phyloP scores from a whole-genome alignment of 2,113 vertebrate species.

The Acrocephalus kingi region DNA sequence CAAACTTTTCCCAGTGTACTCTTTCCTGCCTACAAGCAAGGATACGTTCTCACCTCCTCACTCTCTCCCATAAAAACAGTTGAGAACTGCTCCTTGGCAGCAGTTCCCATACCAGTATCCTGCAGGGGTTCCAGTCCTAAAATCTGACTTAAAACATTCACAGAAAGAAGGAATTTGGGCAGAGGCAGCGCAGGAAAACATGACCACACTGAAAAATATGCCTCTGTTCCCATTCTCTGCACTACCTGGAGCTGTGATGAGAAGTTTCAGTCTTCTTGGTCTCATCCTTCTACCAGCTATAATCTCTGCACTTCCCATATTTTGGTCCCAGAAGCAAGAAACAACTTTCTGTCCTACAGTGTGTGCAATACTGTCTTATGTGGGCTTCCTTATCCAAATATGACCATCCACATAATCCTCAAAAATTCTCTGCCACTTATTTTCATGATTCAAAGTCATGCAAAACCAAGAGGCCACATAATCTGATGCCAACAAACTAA shows the following conservation, averaged over 20 bases:
- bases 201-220: background rate
- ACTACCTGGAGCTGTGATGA: background rate
- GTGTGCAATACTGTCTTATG: background rate
- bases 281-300: background rate
- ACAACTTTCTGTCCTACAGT: background rate
- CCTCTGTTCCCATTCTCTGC: background rate
- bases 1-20: background rate
- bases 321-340: background rate
- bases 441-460: background rate
- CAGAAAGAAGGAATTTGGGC: background rate
- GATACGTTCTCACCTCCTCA: background rate
- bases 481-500: background rate
- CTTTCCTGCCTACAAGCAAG: constrained; percentile 8
- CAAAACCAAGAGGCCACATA: background rate
- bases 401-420: background rate
- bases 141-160: background rate
- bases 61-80: background rate
- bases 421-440: background rate
- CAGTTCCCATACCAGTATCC: background rate
- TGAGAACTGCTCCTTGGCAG: background rate
- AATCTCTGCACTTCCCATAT: background rate
- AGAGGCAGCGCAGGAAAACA: background rate
- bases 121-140: background rate
- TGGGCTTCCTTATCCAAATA: background rate
- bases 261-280: background rate